These are phyloP conservation scores for Microctonus brassicae DNA, from an alignment of 2,888 invertebrate species.

Conservation along the genomic window DNA sequence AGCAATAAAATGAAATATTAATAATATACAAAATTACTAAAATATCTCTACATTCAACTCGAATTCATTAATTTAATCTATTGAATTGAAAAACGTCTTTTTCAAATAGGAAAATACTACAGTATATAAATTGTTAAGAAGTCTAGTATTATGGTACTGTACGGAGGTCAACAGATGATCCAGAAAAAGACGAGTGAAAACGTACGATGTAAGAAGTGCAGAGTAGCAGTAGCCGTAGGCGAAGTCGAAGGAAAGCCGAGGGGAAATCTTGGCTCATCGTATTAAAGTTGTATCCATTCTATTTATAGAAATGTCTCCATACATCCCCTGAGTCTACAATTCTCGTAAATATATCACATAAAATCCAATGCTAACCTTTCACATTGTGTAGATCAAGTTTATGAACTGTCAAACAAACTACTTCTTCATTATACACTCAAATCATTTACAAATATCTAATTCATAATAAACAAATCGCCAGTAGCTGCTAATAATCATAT, in stretches of 20 bases:
- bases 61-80: not conserved
- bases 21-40: not conserved
- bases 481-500: too few relatives aligned
- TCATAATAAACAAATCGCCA: too few relatives aligned
- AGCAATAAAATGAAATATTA: not conserved
- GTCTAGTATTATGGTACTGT: constrained; percentile 12
- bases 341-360: constrained; percentile 18
- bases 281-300: constrained; percentile 21
- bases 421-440: not conserved
- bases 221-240: not conserved
- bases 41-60: not conserved
- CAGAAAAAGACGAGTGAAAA: constrained; percentile 13
- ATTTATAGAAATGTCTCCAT: constrained; percentile 25
- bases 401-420: not conserved
- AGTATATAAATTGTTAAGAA: constrained; percentile 22
- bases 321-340: constrained; percentile 11
- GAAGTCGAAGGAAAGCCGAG: constrained; percentile 16
- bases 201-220: constrained; percentile 3
- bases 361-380: constrained; percentile 10
- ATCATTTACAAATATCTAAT: not conserved
- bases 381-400: not conserved
- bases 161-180: constrained; percentile 31
- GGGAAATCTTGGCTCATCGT: constrained; percentile 24
- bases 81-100: not conserved
- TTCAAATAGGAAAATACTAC: not conserved